Conservation (phyloP, 92 coral and sea anemone species). For the Porites evermanni region DNA sequence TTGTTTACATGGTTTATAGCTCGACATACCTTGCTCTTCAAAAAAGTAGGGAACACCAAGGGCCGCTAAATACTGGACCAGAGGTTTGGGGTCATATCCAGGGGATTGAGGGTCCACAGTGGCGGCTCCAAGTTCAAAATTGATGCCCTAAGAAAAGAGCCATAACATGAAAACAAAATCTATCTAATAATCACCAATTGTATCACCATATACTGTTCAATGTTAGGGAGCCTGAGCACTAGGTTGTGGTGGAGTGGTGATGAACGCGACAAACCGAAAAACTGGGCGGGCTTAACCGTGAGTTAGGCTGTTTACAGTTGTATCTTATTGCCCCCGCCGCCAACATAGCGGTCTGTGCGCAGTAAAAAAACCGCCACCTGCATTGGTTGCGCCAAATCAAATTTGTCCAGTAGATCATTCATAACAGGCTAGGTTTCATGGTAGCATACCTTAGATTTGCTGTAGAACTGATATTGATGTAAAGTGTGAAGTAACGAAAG, state of each 20-base stretch:
- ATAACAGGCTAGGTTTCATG: not conserved
- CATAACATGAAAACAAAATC: not conserved
- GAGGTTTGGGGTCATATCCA: conserved; percentile 99
- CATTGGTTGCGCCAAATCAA: not conserved
- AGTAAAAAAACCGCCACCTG: too few species aligned
- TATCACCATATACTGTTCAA: not conserved
- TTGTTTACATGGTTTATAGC: not conserved
- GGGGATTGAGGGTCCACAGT: conserved; percentile 98
- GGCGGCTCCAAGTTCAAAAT: conserved; percentile 91
- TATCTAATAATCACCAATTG: not conserved
- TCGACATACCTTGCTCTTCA: conserved; percentile 91
- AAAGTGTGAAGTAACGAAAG: conserved; percentile 91
- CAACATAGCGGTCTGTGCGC: too few species aligned
- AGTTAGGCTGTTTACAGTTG: too few species aligned
- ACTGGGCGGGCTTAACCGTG: too few species aligned
- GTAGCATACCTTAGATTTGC: conserved; percentile 82
- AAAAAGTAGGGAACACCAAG: conserved; percentile 95
- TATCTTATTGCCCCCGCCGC: too few species aligned
- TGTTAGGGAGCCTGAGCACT: not conserved
- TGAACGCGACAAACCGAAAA: too few species aligned
- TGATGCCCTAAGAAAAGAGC: conserved; percentile 68
- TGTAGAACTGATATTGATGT: conserved; percentile 87
- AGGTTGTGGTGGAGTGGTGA: too few species aligned
- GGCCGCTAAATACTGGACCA: conserved; percentile 86
- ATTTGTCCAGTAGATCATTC: not conserved